Conservation (phyloP, 1,140 invertebrate genomes). For the Drosophila busckii region DNA sequence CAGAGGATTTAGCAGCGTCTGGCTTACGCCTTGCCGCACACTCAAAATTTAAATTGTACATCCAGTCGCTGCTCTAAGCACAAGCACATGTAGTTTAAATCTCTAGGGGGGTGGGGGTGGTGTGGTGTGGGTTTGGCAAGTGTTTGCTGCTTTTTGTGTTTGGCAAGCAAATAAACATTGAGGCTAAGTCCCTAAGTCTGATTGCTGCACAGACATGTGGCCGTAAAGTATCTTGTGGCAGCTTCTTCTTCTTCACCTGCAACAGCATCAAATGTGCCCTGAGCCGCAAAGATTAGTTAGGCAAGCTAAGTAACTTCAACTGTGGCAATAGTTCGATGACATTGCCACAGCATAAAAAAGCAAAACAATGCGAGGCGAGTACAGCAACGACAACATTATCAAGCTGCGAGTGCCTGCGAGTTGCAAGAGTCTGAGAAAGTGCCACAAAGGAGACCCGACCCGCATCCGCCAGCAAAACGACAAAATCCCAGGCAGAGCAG, state of each 20-base stretch:
- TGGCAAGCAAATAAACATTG: slow-evolving; percentile 35
- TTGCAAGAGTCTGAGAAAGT: slow-evolving; percentile 30
- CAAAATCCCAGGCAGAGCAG: slow-evolving; percentile 2
- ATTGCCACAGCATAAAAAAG: too few species aligned
- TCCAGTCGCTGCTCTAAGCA: slow-evolving; percentile 8
- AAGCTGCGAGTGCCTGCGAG: slow-evolving; percentile 26
- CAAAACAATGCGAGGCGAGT: slow-evolving; percentile 38
- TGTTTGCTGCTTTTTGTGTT: slow-evolving; percentile 32
- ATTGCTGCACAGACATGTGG: slow-evolving; percentile 18
- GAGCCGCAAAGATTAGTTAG: slow-evolving; percentile 5
- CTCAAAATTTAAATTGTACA: slow-evolving; percentile 9
- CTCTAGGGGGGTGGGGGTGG: neutral
- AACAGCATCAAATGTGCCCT: slow-evolving; percentile 31
- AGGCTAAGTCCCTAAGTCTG: slow-evolving; percentile 16
- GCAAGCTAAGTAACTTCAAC: too few species aligned
- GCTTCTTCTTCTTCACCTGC: slow-evolving; percentile 24
- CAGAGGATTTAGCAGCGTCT: slow-evolving; percentile 62
- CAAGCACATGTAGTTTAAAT: neutral
- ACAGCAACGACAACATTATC: slow-evolving; percentile 39
- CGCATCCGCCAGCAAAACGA: slow-evolving; percentile 28
- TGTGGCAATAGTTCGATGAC: slow-evolving; percentile 71
- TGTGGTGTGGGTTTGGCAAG: slow-evolving; percentile 16
- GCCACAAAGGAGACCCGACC: slow-evolving; percentile 44
- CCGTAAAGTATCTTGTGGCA: slow-evolving; percentile 40
- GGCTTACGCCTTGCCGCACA: slow-evolving; percentile 8